A percentile compares a stretch with the other conserved stretches of the same genome.
phyloP scores from a whole-genome alignment of 1,140 invertebrate genomes.

The Stenopsyche tienmushanensis region DNA sequence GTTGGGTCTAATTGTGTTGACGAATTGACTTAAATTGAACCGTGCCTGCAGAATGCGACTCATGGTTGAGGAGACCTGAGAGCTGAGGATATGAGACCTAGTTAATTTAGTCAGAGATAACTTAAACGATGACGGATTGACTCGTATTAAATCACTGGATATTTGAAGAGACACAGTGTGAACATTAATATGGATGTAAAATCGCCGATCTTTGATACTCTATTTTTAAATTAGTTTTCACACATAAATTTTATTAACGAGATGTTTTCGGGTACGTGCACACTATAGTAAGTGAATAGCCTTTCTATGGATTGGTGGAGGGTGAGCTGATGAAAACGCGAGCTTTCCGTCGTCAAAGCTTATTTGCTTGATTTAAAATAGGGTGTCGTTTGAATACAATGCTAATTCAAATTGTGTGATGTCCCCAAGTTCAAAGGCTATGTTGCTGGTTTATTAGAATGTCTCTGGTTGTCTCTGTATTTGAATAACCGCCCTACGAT shows the following conservation, averaged over 20 bases:
- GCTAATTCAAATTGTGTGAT: conserved; percentile 16
- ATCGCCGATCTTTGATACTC: not conserved
- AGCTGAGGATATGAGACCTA: not conserved
- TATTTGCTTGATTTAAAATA: conserved; percentile 14
- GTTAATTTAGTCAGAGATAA: conserved; percentile 13
- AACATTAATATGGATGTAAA: no score
- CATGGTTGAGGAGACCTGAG: not conserved
- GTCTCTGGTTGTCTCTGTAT: not conserved
- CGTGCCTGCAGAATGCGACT: no score
- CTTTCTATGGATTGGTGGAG: no score
- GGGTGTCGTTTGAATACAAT: conserved; percentile 19
- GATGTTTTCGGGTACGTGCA: not conserved
- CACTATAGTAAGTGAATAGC: not conserved
- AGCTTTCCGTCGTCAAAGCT: no score
- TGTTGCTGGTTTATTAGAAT: conserved; percentile 4
- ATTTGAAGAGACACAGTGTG: conserved; percentile 21
- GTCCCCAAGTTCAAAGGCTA: conserved; percentile 2
- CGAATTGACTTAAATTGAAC: no score
- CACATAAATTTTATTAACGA: not conserved
- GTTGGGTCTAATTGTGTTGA: no score
- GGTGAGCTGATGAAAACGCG: no score
- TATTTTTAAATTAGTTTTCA: not conserved
- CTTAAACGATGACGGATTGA: conserved; percentile 18
- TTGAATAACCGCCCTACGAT: not conserved
- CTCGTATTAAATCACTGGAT: conserved; percentile 7